Evolutionary conservation across 2,888 invertebrate genomes (phyloP).

Genomic region (Melinopterus prodromus): DNA sequence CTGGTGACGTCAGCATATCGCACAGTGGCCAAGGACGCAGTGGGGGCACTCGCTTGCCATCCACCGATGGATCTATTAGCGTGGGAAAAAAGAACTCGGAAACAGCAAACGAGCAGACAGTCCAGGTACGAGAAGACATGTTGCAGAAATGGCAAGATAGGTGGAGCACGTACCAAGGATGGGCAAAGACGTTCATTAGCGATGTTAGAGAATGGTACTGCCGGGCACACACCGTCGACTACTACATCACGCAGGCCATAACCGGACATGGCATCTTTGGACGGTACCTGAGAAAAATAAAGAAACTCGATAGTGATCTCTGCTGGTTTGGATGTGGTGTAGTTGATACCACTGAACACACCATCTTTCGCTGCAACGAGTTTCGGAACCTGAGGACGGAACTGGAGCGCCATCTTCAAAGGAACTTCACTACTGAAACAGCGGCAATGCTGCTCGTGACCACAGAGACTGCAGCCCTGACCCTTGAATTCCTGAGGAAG

Average conservation of each 20-base stretch:
- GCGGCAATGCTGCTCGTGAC: background rate
- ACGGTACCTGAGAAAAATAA: background rate
- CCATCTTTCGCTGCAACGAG: background rate
- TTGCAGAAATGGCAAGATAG: background rate
- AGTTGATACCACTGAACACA: background rate
- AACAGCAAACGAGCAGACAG: background rate
- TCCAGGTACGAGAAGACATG: background rate
- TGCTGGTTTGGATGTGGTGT: constrained; percentile 9
- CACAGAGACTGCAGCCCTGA: too few relatives aligned
- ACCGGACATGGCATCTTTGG: background rate
- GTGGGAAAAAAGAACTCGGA: background rate
- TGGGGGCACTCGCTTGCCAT: background rate
- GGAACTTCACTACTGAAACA: background rate
- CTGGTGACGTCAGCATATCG: background rate
- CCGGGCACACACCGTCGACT: background rate
- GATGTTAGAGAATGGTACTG: background rate
- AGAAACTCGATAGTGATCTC: background rate
- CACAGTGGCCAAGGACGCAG: background rate
- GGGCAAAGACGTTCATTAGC: background rate
- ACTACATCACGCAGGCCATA: background rate
- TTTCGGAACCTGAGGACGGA: background rate
- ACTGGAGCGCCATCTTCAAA: background rate
- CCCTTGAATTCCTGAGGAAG: too few relatives aligned
- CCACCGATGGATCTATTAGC: background rate
- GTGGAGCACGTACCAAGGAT: background rate